Conservation (phyloP, 2,797 vertebrate genomes). For the Psittacula derbiana region DNA sequence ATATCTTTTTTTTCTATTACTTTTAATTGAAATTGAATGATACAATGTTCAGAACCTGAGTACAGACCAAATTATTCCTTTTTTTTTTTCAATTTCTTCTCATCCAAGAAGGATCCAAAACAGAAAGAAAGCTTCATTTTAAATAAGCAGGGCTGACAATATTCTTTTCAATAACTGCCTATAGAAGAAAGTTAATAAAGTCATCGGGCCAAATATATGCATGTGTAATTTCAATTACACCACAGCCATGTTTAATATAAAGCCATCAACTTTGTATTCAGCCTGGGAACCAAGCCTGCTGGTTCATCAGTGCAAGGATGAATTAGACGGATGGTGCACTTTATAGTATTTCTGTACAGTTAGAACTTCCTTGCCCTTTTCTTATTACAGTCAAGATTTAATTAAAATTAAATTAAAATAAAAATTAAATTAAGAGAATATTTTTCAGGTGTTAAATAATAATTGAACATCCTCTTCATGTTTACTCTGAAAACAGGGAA, state of each 20-base stretch:
- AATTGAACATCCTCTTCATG: conserved; percentile 21
- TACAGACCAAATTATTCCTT: neutral
- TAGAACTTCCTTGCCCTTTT: conserved; percentile 4
- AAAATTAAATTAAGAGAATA: conserved; percentile 39
- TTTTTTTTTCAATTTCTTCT: neutral
- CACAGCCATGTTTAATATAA: conserved; percentile 34
- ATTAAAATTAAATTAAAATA: conserved; percentile 57
- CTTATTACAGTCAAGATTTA: conserved; percentile 17
- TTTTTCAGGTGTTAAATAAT: conserved; percentile 34
- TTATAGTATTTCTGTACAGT: neutral
- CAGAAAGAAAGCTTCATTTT: neutral
- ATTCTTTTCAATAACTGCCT: conserved; percentile 30
- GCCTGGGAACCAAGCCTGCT: neutral
- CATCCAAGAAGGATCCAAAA: neutral
- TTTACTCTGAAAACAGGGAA: conserved; percentile 37
- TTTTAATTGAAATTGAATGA: neutral
- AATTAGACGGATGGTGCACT: neutral
- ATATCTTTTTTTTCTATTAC: neutral
- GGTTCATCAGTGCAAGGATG: neutral
- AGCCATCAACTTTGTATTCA: neutral
- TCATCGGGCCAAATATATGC: conserved; percentile 42
- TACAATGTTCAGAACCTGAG: neutral
- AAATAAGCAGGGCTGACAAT: conserved; percentile 12
- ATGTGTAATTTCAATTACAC: conserved; percentile 31
- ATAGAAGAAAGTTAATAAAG: conserved; percentile 46